Percentiles rank a stretch among this genome's conserved stretches.
phyloP scores from a whole-genome alignment of 2,113 vertebrate species.

The Quiscalus mexicanus region DNA sequence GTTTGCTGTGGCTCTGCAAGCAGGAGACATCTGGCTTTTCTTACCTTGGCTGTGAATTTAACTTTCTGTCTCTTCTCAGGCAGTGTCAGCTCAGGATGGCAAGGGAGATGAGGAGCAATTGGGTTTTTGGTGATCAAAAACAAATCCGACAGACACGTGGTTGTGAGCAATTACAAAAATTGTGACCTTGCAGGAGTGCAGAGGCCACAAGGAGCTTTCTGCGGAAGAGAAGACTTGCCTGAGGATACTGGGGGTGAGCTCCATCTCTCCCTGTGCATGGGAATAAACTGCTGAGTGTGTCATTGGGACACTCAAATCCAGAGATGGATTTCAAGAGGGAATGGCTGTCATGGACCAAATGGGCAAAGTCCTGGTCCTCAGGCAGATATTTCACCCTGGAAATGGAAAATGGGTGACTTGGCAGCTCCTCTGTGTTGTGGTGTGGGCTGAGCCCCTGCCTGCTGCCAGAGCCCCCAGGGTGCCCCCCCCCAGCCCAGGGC shows the following conservation, averaged over 20 bases:
- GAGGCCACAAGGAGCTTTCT: not conserved
- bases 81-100: not conserved
- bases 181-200: not conserved
- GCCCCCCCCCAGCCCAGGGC: not conserved
- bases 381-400: not conserved
- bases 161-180: not conserved
- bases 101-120: not conserved
- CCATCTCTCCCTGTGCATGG: not conserved
- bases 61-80: not conserved
- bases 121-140: accelerated
- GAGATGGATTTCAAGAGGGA: not conserved
- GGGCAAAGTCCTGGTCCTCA: not conserved
- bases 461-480: not conserved
- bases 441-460: not conserved
- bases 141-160: not conserved
- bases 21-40: not conserved
- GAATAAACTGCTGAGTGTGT: not conserved
- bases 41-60: not conserved
- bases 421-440: not conserved
- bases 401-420: not conserved
- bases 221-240: not conserved
- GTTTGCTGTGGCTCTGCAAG: not conserved
- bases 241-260: not conserved
- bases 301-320: not conserved
- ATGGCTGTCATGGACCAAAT: not conserved